Evolutionary conservation across 1,140 invertebrate genomes (phyloP).

Genomic region (Bathynomus jamesi): DNA sequence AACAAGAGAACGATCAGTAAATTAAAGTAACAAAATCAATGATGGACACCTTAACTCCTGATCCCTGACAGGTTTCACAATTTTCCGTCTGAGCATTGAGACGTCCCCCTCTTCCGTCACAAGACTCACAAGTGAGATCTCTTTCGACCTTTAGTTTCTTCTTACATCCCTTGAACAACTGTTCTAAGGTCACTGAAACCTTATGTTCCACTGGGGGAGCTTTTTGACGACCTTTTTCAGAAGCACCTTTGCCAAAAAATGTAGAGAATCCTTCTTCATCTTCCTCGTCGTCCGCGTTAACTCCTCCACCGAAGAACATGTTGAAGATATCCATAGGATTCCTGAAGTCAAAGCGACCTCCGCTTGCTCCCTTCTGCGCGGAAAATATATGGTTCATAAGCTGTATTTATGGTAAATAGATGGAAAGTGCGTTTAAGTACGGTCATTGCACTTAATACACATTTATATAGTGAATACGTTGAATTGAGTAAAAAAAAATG

Average conservation of each 20-base stretch:
- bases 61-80: constrained; percentile 43
- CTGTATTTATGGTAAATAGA: not conserved
- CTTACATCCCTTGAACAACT: constrained; percentile 46
- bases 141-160: constrained; percentile 46
- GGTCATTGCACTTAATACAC: not conserved
- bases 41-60: constrained; percentile 44
- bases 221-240: not conserved
- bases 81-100: constrained; percentile 40
- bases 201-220: constrained; percentile 29
- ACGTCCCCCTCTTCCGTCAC: constrained; percentile 49
- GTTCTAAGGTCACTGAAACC: constrained; percentile 46
- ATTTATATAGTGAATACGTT: too few relatives aligned
- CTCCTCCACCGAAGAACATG: constrained; percentile 50
- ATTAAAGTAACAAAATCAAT: too few relatives aligned
- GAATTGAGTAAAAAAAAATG: too few relatives aligned
- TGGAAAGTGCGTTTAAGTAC: not conserved
- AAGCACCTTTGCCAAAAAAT: not conserved
- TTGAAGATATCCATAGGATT: constrained; percentile 55
- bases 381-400: not conserved
- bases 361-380: constrained; percentile 5
- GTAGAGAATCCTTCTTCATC: constrained; percentile 1
- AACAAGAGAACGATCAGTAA: too few relatives aligned
- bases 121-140: constrained; percentile 44
- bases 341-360: constrained; percentile 44
- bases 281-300: constrained; percentile 14